These are phyloP conservation scores for Amphipyra tragopoginis DNA, from an alignment of 2,888 invertebrate genomes.

Conservation along the genomic window DNA sequence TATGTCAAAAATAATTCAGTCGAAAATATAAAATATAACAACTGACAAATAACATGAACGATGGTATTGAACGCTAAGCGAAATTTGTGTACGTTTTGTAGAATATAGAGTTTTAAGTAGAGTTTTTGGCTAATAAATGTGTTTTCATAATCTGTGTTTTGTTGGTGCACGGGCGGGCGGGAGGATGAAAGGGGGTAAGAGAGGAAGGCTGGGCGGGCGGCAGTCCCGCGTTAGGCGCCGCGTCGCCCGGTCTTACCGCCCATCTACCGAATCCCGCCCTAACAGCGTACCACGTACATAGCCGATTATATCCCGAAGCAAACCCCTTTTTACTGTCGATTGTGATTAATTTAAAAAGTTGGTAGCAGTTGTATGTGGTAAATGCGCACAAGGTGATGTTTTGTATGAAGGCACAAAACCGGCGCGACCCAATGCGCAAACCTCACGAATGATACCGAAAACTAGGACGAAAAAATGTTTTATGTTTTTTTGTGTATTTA, in stretches of 20 bases:
- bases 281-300: conserved; percentile 56
- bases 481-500: conserved; percentile 38
- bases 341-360: conserved; percentile 39
- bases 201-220: conserved; percentile 76
- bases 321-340: conserved; percentile 34
- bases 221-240: conserved; percentile 88
- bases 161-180: conserved; percentile 77
- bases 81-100: conserved; percentile 73
- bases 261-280: conserved; percentile 67
- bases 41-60: conserved; percentile 26
- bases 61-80: conserved; percentile 61
- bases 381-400: conserved; percentile 67
- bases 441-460: conserved; percentile 76
- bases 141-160: conserved; percentile 86
- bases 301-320: conserved; percentile 42
- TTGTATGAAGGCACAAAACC: conserved; percentile 73
- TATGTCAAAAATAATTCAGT: conserved; percentile 31
- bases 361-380: conserved; percentile 29
- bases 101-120: conserved; percentile 82
- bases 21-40: conserved; percentile 29
- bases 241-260: conserved; percentile 79
- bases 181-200: conserved; percentile 70
- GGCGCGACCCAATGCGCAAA: conserved; percentile 88
- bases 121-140: conserved; percentile 87
- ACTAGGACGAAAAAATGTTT: conserved; percentile 71